Percentiles rank a stretch among this genome's conserved stretches.
These are phyloP conservation scores for Alectoris magna DNA, from an alignment of 2,797 vertebrate species.

Conservation along the genomic window DNA sequence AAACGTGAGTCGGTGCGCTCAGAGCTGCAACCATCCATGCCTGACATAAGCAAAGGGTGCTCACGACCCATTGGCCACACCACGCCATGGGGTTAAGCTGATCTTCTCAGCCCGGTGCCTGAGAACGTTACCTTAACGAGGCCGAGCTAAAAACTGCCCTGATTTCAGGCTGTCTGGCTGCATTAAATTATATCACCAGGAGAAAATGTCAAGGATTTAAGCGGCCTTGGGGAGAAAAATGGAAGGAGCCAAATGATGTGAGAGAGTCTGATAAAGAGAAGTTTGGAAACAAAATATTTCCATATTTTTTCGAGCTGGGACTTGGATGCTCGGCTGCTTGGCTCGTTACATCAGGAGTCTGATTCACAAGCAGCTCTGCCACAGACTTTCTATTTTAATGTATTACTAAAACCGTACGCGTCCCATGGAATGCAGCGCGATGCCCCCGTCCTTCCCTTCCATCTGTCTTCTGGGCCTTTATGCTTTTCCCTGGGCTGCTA, in stretches of 20 bases:
- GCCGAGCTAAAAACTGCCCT: constrained; percentile 50
- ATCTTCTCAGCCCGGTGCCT: constrained; percentile 45
- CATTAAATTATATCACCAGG: constrained; percentile 67
- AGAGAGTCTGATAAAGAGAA: constrained; percentile 63
- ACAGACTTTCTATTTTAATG: constrained; percentile 60
- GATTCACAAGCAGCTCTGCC: not conserved
- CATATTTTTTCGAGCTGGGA: constrained; percentile 46
- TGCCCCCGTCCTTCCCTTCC: constrained; percentile 38
- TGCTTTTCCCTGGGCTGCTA: constrained; percentile 32
- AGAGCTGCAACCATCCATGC: not conserved
- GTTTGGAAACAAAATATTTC: constrained; percentile 66
- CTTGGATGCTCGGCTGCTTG: constrained; percentile 47
- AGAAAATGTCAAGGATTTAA: constrained; percentile 74
- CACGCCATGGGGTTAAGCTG: not conserved
- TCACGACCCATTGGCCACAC: not conserved
- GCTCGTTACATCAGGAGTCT: constrained; percentile 56
- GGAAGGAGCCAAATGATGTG: constrained; percentile 57
- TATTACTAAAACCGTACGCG: constrained; percentile 17
- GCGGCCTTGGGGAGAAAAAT: constrained; percentile 65
- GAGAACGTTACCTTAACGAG: constrained; percentile 51
- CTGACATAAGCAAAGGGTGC: not conserved
- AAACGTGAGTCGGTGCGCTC: not conserved
- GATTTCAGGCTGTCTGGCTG: constrained; percentile 66
- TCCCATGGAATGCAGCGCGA: constrained; percentile 35
- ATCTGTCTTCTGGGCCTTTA: constrained; percentile 51